A percentile compares a stretch with the other conserved stretches of the same genome.
Evolutionary conservation across 2,113 vertebrate species (phyloP).

Genomic region (Delphinapterus leucas): DNA sequence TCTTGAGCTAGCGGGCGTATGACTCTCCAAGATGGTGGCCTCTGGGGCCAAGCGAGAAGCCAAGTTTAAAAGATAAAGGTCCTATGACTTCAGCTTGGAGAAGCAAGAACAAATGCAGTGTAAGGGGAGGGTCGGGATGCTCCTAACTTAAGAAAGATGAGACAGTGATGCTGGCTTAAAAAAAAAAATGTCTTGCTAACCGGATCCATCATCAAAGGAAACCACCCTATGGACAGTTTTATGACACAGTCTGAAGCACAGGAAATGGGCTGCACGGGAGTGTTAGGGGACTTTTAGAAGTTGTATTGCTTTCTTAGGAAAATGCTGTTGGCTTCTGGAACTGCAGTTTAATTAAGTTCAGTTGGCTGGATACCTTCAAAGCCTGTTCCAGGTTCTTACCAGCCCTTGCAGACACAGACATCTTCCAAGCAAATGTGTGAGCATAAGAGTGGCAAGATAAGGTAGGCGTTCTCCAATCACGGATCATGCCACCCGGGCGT

Average conservation of each 20-base stretch:
- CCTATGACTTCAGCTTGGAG: background rate
- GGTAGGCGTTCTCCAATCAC: background rate
- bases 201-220: background rate
- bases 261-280: background rate
- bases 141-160: background rate
- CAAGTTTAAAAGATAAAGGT: background rate
- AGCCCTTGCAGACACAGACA: background rate
- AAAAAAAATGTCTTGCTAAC: background rate
- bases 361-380: constrained; percentile 22
- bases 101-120: background rate
- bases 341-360: constrained; percentile 56
- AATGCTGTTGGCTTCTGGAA: constrained; percentile 37
- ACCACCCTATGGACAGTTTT: background rate
- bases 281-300: background rate
- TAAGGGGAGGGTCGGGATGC: background rate
- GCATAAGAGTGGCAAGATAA: background rate
- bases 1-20: background rate
- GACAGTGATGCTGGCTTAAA: background rate
- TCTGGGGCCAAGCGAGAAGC: background rate
- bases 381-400: constrained; percentile 37
- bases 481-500: background rate
- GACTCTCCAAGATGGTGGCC: background rate
- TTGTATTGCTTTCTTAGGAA: constrained; percentile 47
- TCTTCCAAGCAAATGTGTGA: constrained; percentile 50
- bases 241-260: background rate